These are phyloP conservation scores for Buceros bicornis DNA, from an alignment of 2,797 vertebrate species.

Conservation along the genomic window DNA sequence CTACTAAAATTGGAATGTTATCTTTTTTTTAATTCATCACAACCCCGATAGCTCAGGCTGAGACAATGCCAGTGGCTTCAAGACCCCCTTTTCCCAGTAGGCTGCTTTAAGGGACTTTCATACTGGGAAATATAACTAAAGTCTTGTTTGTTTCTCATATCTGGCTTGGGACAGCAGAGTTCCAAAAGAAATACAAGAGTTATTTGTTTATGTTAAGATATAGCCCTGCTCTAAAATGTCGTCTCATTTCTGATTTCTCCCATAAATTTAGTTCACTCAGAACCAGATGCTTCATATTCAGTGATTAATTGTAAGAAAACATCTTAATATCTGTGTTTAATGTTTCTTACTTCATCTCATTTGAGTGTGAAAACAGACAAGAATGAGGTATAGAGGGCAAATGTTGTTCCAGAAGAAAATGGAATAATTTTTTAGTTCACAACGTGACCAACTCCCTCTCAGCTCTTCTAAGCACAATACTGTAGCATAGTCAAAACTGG, in stretches of 20 bases:
- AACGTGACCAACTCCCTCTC: not conserved
- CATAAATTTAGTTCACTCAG: not conserved
- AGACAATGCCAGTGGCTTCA: constrained; percentile 23
- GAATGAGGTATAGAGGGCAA: not conserved
- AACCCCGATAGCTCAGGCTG: not conserved
- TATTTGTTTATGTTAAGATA: constrained; percentile 60
- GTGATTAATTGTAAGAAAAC: constrained; percentile 27
- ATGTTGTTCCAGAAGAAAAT: not conserved
- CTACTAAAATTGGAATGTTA: constrained; percentile 28
- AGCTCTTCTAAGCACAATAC: not conserved
- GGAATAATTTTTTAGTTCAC: not conserved
- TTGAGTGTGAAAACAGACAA: constrained; percentile 14
- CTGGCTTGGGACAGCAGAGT: not conserved
- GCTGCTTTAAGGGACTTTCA: constrained; percentile 23
- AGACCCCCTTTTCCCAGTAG: constrained; percentile 18
- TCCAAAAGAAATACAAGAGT: constrained; percentile 54
- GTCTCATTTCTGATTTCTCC: constrained; percentile 24
- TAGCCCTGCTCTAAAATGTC: not conserved
- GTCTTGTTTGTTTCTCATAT: constrained; percentile 39
- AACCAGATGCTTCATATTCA: constrained; percentile 24
- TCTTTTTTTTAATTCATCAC: constrained; percentile 17
- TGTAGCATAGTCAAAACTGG: not conserved
- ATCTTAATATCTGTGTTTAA: not conserved
- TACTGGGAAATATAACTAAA: constrained; percentile 9
- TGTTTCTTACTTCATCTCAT: constrained; percentile 1